Evolutionary conservation across 2,797 vertebrate genomes (phyloP), one percentile per base, ranked within the genome.

Genomic region (Ceryle rudis): DNA sequence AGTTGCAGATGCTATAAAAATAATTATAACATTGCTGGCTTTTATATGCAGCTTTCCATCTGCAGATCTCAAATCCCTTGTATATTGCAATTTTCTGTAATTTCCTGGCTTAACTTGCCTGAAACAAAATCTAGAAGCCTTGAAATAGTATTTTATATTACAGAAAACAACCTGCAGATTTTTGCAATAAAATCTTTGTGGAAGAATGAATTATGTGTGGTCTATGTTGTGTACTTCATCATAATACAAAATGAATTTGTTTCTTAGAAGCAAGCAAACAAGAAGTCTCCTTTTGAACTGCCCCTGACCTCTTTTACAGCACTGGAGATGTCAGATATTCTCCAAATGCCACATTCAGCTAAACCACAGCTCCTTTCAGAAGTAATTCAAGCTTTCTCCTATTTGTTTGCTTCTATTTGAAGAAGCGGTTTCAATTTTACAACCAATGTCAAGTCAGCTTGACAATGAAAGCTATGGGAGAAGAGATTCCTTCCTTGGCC

Each of bases 81-180:
- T 67, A 94, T 81, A 89, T 91, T 86, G 65, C 91, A 85, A 73
- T 94, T 90, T 95, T 74, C 70, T 96, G 51, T 84, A 80, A 93
- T 95, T 95, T 93, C 78, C 83, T 94, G 78, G 20, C 22, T 85
- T 92, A 95, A 80, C 69, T 67, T 80, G 19, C 67, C 44, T 90
- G 86, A 89, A 86, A 86, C 8, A 77, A 95, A 93, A 73, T 64
- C 67, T 89, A 52, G 70, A 90, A 95, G 60, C 55, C 6, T 78
- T 85, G 80, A 91, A 94, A 96, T 65, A 88, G 31, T 77, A 78
- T 77, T 89, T 87, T 44, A 42, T 86, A 52, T 65, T 85, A 39
- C 25, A 75, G 64, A 95, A 95, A 81, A 49, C 49, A 89, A 61
- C 73, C 15, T 42, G 31, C 67, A 57, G 92, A 65, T 80, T 90